These are phyloP conservation scores for Callocephalon fimbriatum DNA, from an alignment of 2,113 vertebrate genomes.

Conservation along the genomic window DNA sequence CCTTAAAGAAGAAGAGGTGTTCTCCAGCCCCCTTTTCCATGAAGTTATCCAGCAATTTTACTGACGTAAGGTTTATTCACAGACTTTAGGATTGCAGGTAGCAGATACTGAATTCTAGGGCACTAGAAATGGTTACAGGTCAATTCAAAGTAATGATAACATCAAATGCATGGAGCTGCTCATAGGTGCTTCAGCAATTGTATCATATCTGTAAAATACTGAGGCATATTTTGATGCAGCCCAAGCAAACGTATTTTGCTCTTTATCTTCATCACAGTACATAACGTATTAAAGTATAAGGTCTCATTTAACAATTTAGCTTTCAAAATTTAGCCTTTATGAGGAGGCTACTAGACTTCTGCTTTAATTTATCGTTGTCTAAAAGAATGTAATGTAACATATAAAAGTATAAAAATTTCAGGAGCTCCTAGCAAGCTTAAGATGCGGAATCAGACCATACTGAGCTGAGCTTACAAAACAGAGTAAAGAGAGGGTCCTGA, in stretches of 20 bases:
- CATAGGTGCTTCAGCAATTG: background rate
- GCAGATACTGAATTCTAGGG: background rate
- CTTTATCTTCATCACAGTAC: background rate
- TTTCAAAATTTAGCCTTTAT: background rate
- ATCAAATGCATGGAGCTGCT: background rate
- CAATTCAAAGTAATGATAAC: background rate
- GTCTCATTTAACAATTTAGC: background rate
- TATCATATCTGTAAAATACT: background rate
- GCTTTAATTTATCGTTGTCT: background rate
- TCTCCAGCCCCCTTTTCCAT: background rate
- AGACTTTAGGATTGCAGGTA: background rate
- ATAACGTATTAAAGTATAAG: background rate
- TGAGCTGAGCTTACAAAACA: background rate
- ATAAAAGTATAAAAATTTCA: background rate
- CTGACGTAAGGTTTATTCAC: background rate
- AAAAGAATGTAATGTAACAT: background rate
- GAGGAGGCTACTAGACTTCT: background rate
- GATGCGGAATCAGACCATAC: background rate
- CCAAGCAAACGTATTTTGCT: background rate
- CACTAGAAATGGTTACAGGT: background rate
- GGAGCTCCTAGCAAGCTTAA: background rate
- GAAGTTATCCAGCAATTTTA: background rate
- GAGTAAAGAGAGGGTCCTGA: background rate
- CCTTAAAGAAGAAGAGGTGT: background rate
- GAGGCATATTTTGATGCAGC: background rate